phyloP scores from a whole-genome alignment of 2,113 vertebrate species.

The Himantopus leucocephalus region DNA sequence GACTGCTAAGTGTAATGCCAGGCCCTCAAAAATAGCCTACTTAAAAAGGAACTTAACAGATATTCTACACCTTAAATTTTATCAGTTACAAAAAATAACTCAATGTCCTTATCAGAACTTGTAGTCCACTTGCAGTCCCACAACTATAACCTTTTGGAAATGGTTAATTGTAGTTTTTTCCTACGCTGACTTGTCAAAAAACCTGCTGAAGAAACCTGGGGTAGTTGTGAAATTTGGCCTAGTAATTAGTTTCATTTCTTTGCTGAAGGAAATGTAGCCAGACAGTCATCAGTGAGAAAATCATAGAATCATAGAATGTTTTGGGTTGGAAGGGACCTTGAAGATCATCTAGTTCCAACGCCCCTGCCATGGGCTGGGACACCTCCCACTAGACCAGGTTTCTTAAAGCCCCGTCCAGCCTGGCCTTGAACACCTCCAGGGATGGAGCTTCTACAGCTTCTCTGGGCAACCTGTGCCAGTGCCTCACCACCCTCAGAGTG shows the following conservation, averaged over 20 bases:
- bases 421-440: too few relatives aligned
- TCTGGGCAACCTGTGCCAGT: too few relatives aligned
- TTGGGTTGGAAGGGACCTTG: too few relatives aligned
- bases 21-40: neutral
- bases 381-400: too few relatives aligned
- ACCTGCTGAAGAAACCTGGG: neutral
- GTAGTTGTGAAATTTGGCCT: neutral
- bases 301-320: too few relatives aligned
- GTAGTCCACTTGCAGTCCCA: neutral
- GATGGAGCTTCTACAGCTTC: too few relatives aligned
- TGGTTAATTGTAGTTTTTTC: neutral
- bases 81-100: neutral
- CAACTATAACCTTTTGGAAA: neutral
- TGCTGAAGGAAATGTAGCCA: neutral
- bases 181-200: neutral
- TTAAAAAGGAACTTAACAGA: neutral
- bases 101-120: neutral
- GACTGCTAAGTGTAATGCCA: neutral
- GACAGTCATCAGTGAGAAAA: neutral
- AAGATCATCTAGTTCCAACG: too few relatives aligned
- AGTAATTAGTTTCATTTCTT: neutral
- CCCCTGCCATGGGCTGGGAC: too few relatives aligned
- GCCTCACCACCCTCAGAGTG: too few relatives aligned
- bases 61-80: neutral
- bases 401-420: too few relatives aligned